These are phyloP conservation scores for Orussus abietinus DNA, from an alignment of 1,140 invertebrate genomes.

Conservation along the genomic window DNA sequence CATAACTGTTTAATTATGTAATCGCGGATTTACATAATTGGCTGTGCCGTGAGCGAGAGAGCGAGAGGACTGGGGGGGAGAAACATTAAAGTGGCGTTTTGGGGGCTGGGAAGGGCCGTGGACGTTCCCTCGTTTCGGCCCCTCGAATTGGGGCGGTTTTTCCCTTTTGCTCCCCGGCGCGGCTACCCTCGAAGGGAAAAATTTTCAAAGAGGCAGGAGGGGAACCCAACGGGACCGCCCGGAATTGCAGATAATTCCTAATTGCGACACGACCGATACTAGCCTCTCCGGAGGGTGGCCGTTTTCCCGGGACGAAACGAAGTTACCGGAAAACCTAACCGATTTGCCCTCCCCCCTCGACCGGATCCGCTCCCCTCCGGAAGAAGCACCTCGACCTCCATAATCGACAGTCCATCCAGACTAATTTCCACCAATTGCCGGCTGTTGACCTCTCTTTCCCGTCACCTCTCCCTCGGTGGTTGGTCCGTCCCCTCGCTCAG, in stretches of 20 bases:
- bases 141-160: not conserved
- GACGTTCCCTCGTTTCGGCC: slow-evolving; percentile 14
- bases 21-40: slow-evolving; percentile 28
- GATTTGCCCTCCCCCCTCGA: slow-evolving; percentile 15
- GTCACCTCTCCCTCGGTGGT: too few relatives aligned
- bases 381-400: too few relatives aligned
- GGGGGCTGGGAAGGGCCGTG: too few relatives aligned
- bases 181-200: slow-evolving; percentile 11
- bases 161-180: not conserved
- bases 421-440: too few relatives aligned
- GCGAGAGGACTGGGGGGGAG: too few relatives aligned
- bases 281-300: slow-evolving; percentile 16
- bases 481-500: slow-evolving; percentile 17
- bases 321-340: slow-evolving; percentile 26
- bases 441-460: too few relatives aligned
- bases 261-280: slow-evolving; percentile 19
- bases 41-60: too few relatives aligned
- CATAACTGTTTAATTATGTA: slow-evolving; percentile 12
- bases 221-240: slow-evolving; percentile 12
- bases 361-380: not conserved
- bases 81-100: too few relatives aligned
- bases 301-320: slow-evolving; percentile 31
- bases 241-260: slow-evolving; percentile 33
- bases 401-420: too few relatives aligned
- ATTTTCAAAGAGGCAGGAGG: slow-evolving; percentile 16